Evolutionary conservation across 2,113 vertebrate species (phyloP).

Genomic region (Alligator mississippiensis): DNA sequence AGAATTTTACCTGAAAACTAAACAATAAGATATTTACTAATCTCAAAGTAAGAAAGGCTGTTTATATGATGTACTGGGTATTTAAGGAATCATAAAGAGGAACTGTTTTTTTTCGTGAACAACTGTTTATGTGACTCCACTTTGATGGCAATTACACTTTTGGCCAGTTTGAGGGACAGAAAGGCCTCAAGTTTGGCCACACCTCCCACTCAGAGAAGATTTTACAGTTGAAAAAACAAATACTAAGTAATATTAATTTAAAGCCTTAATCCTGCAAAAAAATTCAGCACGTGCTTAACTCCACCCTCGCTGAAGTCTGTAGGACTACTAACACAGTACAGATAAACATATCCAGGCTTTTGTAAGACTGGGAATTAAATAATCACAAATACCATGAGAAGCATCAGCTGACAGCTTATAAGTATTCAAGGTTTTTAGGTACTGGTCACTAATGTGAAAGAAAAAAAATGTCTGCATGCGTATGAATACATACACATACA

Average conservation of each 20-base stretch:
- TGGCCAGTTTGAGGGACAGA: not conserved
- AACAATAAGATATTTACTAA: not conserved
- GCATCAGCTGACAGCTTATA: not conserved
- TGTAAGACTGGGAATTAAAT: not conserved
- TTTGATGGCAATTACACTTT: not conserved
- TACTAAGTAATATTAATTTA: not conserved
- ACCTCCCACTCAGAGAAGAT: not conserved
- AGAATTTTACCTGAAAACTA: conserved; percentile 91
- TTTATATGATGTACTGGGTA: not conserved
- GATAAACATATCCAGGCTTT: not conserved
- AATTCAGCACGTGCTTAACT: not conserved
- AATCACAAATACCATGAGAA: not conserved
- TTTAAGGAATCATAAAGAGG: not conserved
- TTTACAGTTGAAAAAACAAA: not conserved
- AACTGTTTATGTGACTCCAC: not conserved
- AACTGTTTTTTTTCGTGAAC: not conserved
- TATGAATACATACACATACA: too few species aligned
- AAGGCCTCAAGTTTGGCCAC: not conserved
- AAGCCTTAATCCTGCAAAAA: not conserved
- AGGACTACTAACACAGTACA: not conserved
- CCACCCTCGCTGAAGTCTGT: not conserved
- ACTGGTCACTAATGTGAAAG: not conserved
- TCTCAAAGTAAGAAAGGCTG: not conserved
- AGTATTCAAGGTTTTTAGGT: not conserved
- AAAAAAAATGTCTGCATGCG: not conserved